Base-by-base conservation (phyloP, 2,888 invertebrate species). In the Morinoia aosen region DNA sequence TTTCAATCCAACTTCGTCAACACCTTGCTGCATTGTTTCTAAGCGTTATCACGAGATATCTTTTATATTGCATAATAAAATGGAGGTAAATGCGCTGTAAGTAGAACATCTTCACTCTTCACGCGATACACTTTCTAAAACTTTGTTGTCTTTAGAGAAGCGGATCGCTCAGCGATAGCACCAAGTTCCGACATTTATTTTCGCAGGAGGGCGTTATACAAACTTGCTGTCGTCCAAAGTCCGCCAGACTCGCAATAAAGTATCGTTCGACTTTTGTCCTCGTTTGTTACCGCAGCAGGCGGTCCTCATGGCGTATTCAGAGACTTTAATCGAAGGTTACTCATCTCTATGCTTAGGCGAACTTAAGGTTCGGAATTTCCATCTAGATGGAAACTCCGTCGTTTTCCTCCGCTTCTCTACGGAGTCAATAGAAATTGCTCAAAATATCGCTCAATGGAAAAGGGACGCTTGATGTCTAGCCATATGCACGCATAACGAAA, bases 221-320 rank as follows among this genome's bases (percentile, higher is more conserved):
- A 76, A 76, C 76, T 76, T 76, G 76, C 76, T 76, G 33, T 76
- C 76, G 76, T 76, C 76, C 76, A 16, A 76, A 76, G 76, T 76
- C 76, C 76, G 76, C 76, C 25, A 76, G 76, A 33, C 76, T 76
- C 33, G 76, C 76, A 76, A 33, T 76, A 33, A 76, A 76, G 76
- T 76, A 76, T 33, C 76, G 76, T 33, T 76, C 76, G 76, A 76
- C 76, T 76, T 76, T 76, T 76, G 76, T 76, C 25, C 76, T 76
- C 8, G 76, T 33, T 76, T 76, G 76, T 76, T 76, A 76, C 76
- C 25, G 76, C 76, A 76, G 76, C 76, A 76, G 76, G 76, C 76
- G 25, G 16, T 8, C 25, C 76, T 76, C 76, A 19, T 76, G 76
- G 25, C 2, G 76, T 76, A 76, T 76, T 76, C 76, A 19, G 76